A percentile compares a stretch with the other conserved stretches of the same genome.
phyloP scores from a whole-genome alignment of 2,888 invertebrate species.

The Drosophila barbarae region DNA sequence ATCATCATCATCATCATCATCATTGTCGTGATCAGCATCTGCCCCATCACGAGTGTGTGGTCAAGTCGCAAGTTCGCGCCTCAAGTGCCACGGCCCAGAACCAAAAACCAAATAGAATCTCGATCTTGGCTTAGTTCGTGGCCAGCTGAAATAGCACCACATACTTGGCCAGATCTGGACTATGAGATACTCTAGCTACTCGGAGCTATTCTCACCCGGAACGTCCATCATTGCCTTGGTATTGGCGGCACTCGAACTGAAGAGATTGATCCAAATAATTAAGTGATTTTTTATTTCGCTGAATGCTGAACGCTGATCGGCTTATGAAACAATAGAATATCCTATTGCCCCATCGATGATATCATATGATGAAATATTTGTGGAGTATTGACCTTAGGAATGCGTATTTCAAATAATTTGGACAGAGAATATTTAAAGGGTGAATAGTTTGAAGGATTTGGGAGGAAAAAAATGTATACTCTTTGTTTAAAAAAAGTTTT shows the following conservation, averaged over 20 bases:
- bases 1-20: neutral
- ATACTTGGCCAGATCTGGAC: conserved; percentile 43
- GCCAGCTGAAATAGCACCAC: conserved; percentile 33
- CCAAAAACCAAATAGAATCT: conserved; percentile 33
- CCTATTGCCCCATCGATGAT: conserved; percentile 33
- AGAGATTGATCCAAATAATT: conserved; percentile 34
- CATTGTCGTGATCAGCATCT: conserved; percentile 11
- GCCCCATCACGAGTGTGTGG: conserved; percentile 47
- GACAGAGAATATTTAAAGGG: no score
- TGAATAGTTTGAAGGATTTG: neutral
- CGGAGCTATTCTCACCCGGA: conserved; percentile 12
- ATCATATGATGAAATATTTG: conserved; percentile 18
- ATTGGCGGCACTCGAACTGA: conserved; percentile 28
- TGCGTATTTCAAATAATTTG: neutral
- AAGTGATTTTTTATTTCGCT: conserved; percentile 28
- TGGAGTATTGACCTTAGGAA: conserved; percentile 21
- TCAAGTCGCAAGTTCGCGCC: conserved; percentile 50
- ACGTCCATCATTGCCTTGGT: conserved; percentile 44
- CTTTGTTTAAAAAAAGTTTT: neutral
- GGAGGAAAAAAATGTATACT: no score
- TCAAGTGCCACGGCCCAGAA: conserved; percentile 50
- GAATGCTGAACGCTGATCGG: conserved; percentile 36
- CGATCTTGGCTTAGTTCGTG: conserved; percentile 23
- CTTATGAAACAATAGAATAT: conserved; percentile 31
- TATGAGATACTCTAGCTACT: conserved; percentile 33